These are phyloP conservation scores for Siniperca undulata DNA, from an alignment of 2,797 vertebrate species.

Conservation along the genomic window DNA sequence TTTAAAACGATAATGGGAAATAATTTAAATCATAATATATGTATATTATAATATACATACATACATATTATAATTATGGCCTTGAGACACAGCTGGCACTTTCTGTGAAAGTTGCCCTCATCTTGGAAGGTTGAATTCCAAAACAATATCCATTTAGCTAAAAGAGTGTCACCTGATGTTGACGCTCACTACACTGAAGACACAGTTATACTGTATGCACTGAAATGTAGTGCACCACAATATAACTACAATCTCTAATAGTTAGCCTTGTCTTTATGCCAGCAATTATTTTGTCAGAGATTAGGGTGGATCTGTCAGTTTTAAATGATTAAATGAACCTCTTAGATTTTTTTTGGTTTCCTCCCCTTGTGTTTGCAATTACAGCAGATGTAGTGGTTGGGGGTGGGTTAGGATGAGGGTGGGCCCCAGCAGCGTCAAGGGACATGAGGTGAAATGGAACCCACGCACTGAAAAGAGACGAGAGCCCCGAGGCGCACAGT, in stretches of 20 bases:
- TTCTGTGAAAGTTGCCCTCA: background rate
- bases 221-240: background rate
- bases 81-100: slow-evolving; percentile 7
- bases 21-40: too few relatives aligned
- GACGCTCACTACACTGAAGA: background rate
- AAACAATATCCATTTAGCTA: slow-evolving; percentile 3
- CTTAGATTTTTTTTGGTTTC: background rate
- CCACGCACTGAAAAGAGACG: slow-evolving; percentile 68
- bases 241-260: background rate
- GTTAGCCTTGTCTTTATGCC: background rate
- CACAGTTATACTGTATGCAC: background rate
- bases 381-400: slow-evolving; percentile 9
- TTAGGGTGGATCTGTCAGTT: background rate
- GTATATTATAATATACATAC: too few relatives aligned
- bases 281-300: slow-evolving; percentile 23
- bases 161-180: slow-evolving; percentile 1
- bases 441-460: slow-evolving; percentile 80
- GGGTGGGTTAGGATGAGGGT: background rate
- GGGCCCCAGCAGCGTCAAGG: slow-evolving; percentile 33
- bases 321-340: slow-evolving; percentile 21
- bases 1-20: too few relatives aligned
- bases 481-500: slow-evolving; percentile 40
- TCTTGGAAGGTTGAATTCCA: background rate
- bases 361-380: slow-evolving; percentile 21
- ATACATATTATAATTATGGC: too few relatives aligned